Conservation (phyloP, 2,888 invertebrate genomes). For the Eristalinus aeneus region DNA sequence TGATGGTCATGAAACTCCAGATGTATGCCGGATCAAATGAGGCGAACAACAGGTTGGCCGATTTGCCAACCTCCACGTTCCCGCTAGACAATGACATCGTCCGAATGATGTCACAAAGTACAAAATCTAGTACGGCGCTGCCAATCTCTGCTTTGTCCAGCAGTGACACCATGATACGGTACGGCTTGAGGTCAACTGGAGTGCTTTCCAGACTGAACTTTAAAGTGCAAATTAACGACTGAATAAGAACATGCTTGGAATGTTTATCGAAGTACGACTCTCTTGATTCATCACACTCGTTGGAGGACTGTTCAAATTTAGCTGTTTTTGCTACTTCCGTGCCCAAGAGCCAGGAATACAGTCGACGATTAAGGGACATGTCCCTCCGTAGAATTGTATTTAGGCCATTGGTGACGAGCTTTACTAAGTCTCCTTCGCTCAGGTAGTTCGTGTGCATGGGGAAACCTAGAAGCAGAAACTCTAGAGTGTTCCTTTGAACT, state of each 20-base stretch:
- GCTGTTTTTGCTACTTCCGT: constrained; percentile 84
- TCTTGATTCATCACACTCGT: constrained; percentile 41
- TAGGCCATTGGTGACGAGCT: constrained; percentile 87
- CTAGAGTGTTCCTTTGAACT: constrained; percentile 92
- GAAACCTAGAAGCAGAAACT: constrained; percentile 90
- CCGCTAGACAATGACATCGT: constrained; percentile 82
- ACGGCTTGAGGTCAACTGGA: constrained; percentile 86
- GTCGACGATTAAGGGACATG: constrained; percentile 92
- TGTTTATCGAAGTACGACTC: constrained; percentile 85
- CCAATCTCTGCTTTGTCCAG: constrained; percentile 94
- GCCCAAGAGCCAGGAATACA: constrained; percentile 92
- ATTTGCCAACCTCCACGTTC: constrained; percentile 88
- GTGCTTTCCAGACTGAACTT: constrained; percentile 82
- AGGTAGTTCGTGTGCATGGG: constrained; percentile 91
- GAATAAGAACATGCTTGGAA: constrained; percentile 85
- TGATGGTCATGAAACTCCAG: constrained; percentile 89
- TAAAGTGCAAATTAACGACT: constrained; percentile 84
- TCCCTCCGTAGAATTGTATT: constrained; percentile 90
- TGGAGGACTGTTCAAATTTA: constrained; percentile 72
- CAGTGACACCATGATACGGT: constrained; percentile 90
- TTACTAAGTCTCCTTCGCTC: constrained; percentile 85
- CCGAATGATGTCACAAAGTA: constrained; percentile 89
- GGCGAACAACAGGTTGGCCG: constrained; percentile 91
- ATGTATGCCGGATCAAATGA: constrained; percentile 92
- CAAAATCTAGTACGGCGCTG: constrained; percentile 87